Conservation (phyloP, 2,113 vertebrate genomes). For the Rhombomys opimus region DNA sequence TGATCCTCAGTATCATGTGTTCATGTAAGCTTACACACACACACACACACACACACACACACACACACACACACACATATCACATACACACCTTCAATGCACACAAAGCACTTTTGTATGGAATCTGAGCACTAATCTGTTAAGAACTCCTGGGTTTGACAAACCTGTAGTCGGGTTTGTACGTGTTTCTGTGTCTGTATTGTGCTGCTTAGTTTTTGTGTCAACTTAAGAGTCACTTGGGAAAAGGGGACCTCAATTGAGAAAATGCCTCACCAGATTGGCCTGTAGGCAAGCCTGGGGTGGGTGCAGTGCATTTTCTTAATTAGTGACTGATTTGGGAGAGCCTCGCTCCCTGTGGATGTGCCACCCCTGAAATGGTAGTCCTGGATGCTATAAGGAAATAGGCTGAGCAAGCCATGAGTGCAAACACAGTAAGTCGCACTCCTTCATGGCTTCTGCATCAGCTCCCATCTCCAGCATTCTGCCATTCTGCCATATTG, state of each 20-base stretch:
- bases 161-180: background rate
- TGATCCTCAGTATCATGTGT: background rate
- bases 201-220: background rate
- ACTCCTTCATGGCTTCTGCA: background rate
- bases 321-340: background rate
- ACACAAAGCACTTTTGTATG: background rate
- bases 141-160: background rate
- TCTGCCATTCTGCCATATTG: background rate
- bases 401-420: background rate
- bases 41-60: background rate
- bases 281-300: too few relatives aligned
- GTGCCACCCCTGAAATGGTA: background rate
- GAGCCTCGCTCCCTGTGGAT: background rate
- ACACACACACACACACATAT: background rate
- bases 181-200: background rate
- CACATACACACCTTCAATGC: background rate
- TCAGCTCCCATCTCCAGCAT: background rate
- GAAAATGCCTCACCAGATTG: background rate
- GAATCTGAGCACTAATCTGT: background rate
- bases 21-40: too few relatives aligned
- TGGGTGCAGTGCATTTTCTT: background rate
- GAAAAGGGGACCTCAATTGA: background rate
- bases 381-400: background rate
- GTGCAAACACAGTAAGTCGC: background rate
- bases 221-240: background rate